These are phyloP conservation scores for Gnathonemus longibarbis DNA, from an alignment of 2,113 vertebrate genomes.

Conservation along the genomic window DNA sequence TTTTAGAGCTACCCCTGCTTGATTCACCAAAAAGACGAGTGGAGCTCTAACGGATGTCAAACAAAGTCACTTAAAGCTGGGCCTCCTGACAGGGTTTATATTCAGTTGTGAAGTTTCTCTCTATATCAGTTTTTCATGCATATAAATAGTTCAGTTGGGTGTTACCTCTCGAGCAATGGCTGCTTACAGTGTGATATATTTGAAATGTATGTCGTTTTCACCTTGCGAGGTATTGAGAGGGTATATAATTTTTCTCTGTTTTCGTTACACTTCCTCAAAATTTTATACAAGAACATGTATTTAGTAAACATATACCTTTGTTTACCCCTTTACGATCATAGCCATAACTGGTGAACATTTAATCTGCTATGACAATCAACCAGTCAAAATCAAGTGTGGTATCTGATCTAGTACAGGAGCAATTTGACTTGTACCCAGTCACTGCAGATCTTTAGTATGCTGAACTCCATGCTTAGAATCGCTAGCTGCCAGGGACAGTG, in stretches of 20 bases:
- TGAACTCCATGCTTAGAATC: background rate
- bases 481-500: background rate
- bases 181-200: background rate
- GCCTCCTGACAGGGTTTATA: constrained; percentile 11
- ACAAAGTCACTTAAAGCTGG: background rate
- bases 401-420: background rate
- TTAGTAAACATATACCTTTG: background rate
- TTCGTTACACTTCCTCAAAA: background rate
- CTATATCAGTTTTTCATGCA: background rate
- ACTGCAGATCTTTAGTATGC: background rate
- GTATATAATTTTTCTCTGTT: background rate
- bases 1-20: background rate
- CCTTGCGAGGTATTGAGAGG: background rate
- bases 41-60: background rate
- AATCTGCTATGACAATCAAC: background rate
- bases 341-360: background rate
- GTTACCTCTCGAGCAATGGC: background rate
- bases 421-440: background rate
- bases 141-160: background rate
- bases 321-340: background rate
- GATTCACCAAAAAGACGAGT: background rate
- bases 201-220: background rate
- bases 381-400: background rate
- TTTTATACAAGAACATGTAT: background rate
- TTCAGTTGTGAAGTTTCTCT: constrained; percentile 3